Base-by-base conservation (phyloP, 2,113 vertebrate genomes). In the Menura novaehollandiae region DNA sequence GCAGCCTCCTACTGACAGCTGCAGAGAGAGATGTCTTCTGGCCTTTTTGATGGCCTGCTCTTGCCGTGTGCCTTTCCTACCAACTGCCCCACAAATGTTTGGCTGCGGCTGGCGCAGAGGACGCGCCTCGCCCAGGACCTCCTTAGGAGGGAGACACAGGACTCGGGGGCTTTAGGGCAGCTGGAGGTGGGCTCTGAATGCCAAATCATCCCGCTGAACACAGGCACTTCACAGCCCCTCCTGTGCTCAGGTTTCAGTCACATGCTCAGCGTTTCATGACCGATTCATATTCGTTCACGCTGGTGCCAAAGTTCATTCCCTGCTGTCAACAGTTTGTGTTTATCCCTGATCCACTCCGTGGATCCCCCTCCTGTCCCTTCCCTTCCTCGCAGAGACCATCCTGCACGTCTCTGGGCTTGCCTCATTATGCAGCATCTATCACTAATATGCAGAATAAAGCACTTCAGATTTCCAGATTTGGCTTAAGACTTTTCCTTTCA, bases 1-100 rank as follows among this genome's bases (percentile, higher is more conserved):
- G 35, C 78, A 96, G 33, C 59, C 67, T 93, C 92, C 88, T 95
- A 59, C 93, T 91, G 91, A 94, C 96, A 96, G 82, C 96, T 95
- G 85, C 62, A 73, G 74, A 76, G 81, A 91, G 85, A 96, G 91
- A 93, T 62, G 53, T 90, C 81, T 83, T 66, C 67, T 93, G 89
- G 71, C 51, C 13, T 85, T 91, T 93, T 93, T 77, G 84, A 91
- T 93, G 35, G 59, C 71, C 94, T 94, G 55, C 55, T 83, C 74
- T 93, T 47, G n/a, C 74, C 69, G 58, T 85, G 51, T 89, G 82
- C 66, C 96, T 89, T 96, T 89, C 63, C 85, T 91, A 76, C 90
- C 89, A 73, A 51, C 63, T 85, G 24, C 33, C 13, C 59, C 68
- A 73, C 96, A 96, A 96, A 94, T 97, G 83, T 77, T 90, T 73